Percentiles rank a stretch among this genome's conserved stretches.
phyloP scores from a whole-genome alignment of 2,113 vertebrate species.

The Entosphenus tridentatus region DNA sequence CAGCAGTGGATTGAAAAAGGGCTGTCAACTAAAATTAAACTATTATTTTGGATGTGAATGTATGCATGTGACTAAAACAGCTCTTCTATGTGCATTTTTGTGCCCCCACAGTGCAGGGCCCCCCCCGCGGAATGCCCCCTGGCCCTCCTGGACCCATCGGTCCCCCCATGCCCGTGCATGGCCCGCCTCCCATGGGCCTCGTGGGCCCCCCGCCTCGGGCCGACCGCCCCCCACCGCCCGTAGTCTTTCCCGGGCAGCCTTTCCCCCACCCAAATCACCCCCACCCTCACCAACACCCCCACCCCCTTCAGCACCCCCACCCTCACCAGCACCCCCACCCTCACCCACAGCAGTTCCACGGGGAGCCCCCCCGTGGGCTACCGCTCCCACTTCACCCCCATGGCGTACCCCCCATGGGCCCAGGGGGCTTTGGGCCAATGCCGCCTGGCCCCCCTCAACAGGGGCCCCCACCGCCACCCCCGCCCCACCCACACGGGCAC shows the following conservation, averaged over 20 bases:
- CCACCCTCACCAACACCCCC: too few relatives aligned
- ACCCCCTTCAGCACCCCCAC: too few relatives aligned
- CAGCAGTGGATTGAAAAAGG: too few relatives aligned
- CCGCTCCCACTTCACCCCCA: not conserved
- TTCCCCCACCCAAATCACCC: conserved; percentile 48
- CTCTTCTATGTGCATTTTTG: too few relatives aligned
- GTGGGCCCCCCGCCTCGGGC: conserved; percentile 65
- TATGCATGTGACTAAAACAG: too few relatives aligned
- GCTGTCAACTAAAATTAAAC: too few relatives aligned
- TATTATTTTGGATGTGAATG: too few relatives aligned
- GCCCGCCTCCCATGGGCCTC: conserved; percentile 54
- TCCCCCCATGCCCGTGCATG: conserved; percentile 79
- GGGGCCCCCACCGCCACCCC: not conserved
- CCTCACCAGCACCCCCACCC: too few relatives aligned
- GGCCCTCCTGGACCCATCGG: conserved; percentile 78
- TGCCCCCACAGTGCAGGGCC: conserved; percentile 42
- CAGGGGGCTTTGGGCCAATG: not conserved
- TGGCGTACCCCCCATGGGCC: not conserved
- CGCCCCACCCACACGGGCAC: not conserved
- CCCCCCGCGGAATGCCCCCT: conserved; percentile 59
- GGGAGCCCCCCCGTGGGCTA: not conserved
- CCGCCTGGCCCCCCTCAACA: not conserved
- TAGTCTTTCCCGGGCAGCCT: conserved; percentile 79
- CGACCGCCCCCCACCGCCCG: conserved; percentile 80
- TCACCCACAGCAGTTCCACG: not conserved